phyloP scores from a whole-genome alignment of 2,888 invertebrate species.

The Dolichomitus sp. region DNA sequence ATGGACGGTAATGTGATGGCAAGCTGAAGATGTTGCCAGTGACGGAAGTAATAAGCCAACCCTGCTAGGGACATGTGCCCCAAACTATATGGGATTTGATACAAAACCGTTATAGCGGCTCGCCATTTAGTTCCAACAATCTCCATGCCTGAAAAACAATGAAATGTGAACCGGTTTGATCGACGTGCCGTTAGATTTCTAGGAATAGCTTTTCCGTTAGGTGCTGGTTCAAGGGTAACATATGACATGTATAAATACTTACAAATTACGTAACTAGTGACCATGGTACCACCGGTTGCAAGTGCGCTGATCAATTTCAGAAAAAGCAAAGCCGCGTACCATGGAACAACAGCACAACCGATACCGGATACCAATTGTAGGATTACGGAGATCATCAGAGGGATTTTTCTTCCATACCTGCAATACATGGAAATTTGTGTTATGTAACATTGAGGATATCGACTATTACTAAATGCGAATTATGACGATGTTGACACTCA shows the following conservation, averaged over 20 bases:
- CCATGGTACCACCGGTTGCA: conserved; percentile 94
- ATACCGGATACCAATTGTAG: conserved; percentile 92
- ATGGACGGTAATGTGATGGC: conserved; percentile 89
- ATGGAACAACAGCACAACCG: conserved; percentile 90
- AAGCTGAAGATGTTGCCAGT: conserved; percentile 91
- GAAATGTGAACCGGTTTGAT: neutral
- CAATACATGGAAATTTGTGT: conserved; percentile 73
- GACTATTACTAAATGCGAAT: neutral
- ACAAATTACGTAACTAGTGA: conserved; percentile 89
- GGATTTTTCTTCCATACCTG: conserved; percentile 92
- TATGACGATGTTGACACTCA: conserved; percentile 81
- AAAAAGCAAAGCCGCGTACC: conserved; percentile 89
- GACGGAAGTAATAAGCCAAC: conserved; percentile 89
- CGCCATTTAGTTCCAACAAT: conserved; percentile 87
- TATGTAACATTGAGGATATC: neutral
- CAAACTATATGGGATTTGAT: conserved; percentile 91
- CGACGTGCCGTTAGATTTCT: neutral
- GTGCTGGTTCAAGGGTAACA: neutral
- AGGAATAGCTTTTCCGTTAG: neutral
- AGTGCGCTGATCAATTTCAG: conserved; percentile 91
- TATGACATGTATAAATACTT: conserved; percentile 72
- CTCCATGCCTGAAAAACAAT: conserved; percentile 85
- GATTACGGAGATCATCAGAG: conserved; percentile 91
- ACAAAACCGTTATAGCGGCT: conserved; percentile 89
- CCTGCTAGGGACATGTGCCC: conserved; percentile 90